Conservation (phyloP, 35 echinoderm and acorn worm species). For the Heliocidaris erythrogramma region DNA sequence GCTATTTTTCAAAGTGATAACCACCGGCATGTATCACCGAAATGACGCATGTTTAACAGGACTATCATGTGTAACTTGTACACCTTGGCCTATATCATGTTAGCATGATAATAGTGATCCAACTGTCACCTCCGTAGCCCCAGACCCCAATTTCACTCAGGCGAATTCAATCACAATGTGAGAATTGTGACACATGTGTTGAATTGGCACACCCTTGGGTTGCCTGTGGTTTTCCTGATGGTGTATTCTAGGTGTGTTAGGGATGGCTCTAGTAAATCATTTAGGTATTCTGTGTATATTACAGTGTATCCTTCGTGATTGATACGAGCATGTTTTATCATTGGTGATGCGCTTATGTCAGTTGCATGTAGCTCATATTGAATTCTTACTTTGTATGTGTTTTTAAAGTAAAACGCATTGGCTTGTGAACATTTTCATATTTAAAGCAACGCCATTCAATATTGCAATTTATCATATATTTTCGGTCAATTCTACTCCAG, state of each 20-base stretch:
- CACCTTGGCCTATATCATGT: slow-evolving; percentile 1
- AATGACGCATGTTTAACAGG: not conserved
- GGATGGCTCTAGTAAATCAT: not conserved
- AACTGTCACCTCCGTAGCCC: not conserved
- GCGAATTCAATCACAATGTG: slow-evolving; percentile 31
- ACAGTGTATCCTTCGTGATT: too few species aligned
- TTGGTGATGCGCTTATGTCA: too few species aligned
- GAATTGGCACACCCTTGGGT: not conserved
- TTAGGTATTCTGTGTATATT: too few species aligned
- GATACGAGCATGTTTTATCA: too few species aligned
- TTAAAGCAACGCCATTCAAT: too few species aligned
- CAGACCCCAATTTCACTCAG: not conserved
- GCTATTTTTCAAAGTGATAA: not conserved
- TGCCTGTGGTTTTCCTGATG: not conserved
- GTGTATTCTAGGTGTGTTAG: not conserved
- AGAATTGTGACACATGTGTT: slow-evolving; percentile 16
- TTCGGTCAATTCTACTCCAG: too few species aligned
- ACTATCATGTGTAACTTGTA: too few species aligned
- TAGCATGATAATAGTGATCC: not conserved
- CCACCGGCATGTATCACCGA: not conserved
- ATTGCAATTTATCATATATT: too few species aligned
- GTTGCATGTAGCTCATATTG: too few species aligned
- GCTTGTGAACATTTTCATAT: too few species aligned
- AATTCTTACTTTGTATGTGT: too few species aligned
- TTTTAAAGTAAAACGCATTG: too few species aligned